These are phyloP conservation scores for Vireo altiloquus DNA, from an alignment of 2,113 vertebrate species.

Conservation along the genomic window DNA sequence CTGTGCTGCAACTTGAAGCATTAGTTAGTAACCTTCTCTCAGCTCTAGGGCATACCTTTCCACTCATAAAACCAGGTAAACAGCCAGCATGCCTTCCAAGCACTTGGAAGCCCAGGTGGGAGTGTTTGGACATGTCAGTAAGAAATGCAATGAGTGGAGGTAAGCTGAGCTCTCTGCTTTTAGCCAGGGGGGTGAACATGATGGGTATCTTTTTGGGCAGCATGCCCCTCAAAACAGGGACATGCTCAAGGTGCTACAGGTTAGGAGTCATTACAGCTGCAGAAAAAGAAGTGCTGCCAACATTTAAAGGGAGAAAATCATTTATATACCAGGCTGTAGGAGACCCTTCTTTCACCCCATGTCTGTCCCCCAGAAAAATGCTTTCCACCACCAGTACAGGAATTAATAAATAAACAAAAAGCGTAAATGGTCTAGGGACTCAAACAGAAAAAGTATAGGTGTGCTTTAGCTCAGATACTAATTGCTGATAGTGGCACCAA, in stretches of 20 bases:
- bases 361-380: neutral
- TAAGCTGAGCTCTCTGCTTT: neutral
- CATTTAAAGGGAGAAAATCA: neutral
- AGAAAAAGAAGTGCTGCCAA: neutral
- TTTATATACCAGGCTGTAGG: neutral
- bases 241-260: neutral
- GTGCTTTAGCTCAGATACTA: neutral
- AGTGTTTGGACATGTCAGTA: neutral
- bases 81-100: constrained; percentile 22
- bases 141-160: neutral
- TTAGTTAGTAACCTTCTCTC: neutral
- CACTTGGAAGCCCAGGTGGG: neutral
- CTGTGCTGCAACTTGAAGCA: neutral
- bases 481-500: neutral
- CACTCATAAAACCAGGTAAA: constrained; percentile 1
- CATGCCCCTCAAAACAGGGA: neutral
- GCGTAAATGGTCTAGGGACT: neutral
- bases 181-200: rapidly evolving
- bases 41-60: constrained; percentile 51
- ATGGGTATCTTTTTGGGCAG: neutral
- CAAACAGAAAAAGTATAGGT: neutral
- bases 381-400: neutral
- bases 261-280: neutral
- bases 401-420: neutral
- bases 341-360: neutral